A percentile compares a stretch with the other conserved stretches of the same genome.
These are phyloP conservation scores for Drosophila virilis DNA, from an alignment of 1,140 invertebrate species.

Conservation along the genomic window DNA sequence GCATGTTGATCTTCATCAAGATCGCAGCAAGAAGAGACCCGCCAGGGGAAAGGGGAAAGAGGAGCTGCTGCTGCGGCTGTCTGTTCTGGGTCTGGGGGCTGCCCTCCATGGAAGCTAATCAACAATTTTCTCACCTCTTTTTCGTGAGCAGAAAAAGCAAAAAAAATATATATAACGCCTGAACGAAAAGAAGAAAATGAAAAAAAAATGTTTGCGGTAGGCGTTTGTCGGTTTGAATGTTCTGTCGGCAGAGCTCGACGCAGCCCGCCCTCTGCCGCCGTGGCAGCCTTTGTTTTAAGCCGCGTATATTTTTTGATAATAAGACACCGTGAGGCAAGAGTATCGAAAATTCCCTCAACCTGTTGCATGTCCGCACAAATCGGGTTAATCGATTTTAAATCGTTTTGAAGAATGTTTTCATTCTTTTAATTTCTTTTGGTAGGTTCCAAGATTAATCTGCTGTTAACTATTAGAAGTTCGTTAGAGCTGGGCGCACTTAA, in stretches of 20 bases:
- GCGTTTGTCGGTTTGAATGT: conserved; percentile 78
- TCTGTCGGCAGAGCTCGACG: conserved; percentile 72
- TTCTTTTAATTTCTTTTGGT: conserved; percentile 53
- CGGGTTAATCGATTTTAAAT: conserved; percentile 84
- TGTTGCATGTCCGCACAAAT: conserved; percentile 80
- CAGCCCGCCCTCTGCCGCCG: conserved; percentile 34
- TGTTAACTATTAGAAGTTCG: conserved; percentile 68
- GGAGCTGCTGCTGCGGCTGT: background rate
- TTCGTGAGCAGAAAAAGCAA: conserved; percentile 57
- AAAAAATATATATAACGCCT: background rate
- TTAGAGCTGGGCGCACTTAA: conserved; percentile 41
- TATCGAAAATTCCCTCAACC: conserved; percentile 53
- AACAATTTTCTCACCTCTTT: conserved; percentile 84
- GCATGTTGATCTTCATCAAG: conserved; percentile 83
- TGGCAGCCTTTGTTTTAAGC: conserved; percentile 81
- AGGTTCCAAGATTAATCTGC: conserved; percentile 61
- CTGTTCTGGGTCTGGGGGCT: conserved; percentile 18
- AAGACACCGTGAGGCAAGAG: conserved; percentile 44
- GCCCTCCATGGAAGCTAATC: conserved; percentile 84
- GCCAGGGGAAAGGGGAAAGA: background rate
- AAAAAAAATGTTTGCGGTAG: conserved; percentile 66
- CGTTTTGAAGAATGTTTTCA: conserved; percentile 76
- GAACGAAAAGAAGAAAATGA: conserved; percentile 8
- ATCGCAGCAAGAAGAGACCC: conserved; percentile 34
- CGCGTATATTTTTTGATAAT: conserved; percentile 67